Conservation (phyloP, 2,888 invertebrate species). For the Drosophila pseudotalamancana region DNA sequence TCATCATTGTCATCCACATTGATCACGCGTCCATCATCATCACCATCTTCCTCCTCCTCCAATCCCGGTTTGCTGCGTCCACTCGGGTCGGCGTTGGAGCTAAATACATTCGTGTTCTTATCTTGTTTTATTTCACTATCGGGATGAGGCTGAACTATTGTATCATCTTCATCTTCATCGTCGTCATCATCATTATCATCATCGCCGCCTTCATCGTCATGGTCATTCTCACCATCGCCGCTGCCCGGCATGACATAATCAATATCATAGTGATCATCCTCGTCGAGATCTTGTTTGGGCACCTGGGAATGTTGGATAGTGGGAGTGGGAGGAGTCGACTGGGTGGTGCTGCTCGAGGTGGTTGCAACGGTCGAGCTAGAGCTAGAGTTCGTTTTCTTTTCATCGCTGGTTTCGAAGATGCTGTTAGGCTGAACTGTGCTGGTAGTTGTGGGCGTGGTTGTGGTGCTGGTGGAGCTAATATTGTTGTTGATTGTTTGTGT, state of each 20-base stretch:
- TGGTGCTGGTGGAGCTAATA: conserved; percentile 16
- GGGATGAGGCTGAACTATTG: conserved; percentile 4
- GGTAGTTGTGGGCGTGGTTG: conserved; percentile 17
- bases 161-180: conserved; percentile 27
- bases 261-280: conserved; percentile 7
- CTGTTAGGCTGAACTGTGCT: conserved; percentile 11
- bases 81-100: not conserved
- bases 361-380: no score
- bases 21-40: conserved; percentile 27
- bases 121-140: not conserved
- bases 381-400: not conserved
- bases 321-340: conserved; percentile 7
- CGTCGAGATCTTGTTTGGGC: conserved; percentile 14
- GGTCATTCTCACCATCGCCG: conserved; percentile 41
- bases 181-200: conserved; percentile 34
- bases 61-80: not conserved
- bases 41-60: no score
- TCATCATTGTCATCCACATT: conserved; percentile 13
- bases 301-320: conserved; percentile 8
- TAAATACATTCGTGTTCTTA: not conserved
- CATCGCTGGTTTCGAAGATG: not conserved
- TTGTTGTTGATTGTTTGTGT: conserved; percentile 34
- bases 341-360: conserved; percentile 22
- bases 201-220: conserved; percentile 37
- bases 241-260: conserved; percentile 40